These are phyloP conservation scores for Oxyteleia sp. DNA, from an alignment of 2,888 invertebrate species.

Conservation along the genomic window DNA sequence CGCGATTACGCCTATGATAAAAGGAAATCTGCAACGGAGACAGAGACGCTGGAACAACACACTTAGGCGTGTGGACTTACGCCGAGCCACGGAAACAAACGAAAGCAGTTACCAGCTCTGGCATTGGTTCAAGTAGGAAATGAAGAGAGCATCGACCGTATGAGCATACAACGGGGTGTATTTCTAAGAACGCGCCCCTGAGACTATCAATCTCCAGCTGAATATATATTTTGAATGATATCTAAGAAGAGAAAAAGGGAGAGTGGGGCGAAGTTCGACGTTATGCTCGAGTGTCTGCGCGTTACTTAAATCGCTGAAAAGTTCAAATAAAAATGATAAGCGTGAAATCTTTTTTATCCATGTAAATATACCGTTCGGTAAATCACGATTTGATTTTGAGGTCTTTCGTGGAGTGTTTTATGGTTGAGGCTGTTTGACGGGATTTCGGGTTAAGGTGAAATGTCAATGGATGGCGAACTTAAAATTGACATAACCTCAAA, in stretches of 20 bases:
- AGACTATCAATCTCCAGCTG: conserved; percentile 65
- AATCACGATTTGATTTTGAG: conserved; percentile 33
- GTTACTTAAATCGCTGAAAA: conserved; percentile 19
- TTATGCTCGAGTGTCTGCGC: conserved; percentile 33
- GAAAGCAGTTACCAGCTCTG: conserved; percentile 71
- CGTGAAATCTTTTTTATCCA: conserved; percentile 43
- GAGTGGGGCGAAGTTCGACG: conserved; percentile 23
- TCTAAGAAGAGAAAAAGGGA: conserved; percentile 6
- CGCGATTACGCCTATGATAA: conserved; percentile 73
- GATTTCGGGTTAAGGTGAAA: too few species aligned
- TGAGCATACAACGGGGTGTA: conserved; percentile 66
- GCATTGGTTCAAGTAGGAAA: conserved; percentile 74
- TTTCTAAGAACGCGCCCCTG: conserved; percentile 66
- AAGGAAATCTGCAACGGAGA: conserved; percentile 70
- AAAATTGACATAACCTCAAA: too few species aligned
- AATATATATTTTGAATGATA: conserved; percentile 66
- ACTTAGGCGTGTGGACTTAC: conserved; percentile 62
- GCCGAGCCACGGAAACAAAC: conserved; percentile 71
- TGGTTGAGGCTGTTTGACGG: too few species aligned
- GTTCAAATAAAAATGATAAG: conserved; percentile 48
- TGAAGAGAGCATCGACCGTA: conserved; percentile 75
- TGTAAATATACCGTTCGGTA: conserved; percentile 18
- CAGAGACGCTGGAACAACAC: conserved; percentile 69
- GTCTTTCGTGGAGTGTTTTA: neutral
- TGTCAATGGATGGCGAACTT: too few species aligned